Conservation (phyloP, 2,888 invertebrate species). For the Bombyx huttoni region DNA sequence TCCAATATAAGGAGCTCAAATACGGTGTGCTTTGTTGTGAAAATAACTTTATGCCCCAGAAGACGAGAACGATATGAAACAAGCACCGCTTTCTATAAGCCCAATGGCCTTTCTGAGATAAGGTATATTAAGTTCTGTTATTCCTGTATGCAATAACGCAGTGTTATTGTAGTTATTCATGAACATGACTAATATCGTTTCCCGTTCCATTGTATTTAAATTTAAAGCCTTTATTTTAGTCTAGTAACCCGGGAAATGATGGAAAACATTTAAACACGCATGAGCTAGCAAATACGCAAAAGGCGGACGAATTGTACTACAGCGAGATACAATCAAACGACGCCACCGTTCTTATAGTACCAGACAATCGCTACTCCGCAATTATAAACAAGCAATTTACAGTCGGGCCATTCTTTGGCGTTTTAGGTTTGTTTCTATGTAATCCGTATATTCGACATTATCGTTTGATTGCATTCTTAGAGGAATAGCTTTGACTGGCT, state of each 20-base stretch:
- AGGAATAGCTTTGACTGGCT: constrained; percentile 5
- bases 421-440: constrained; percentile 40
- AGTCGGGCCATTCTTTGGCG: constrained; percentile 35
- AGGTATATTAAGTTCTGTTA: constrained; percentile 42
- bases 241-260: neutral
- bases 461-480: constrained; percentile 14
- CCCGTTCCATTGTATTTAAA: constrained; percentile 1
- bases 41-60: constrained; percentile 67
- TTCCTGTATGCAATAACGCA: constrained; percentile 55
- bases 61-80: constrained; percentile 52
- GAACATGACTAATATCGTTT: constrained; percentile 10
- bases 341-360: constrained; percentile 26
- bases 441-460: constrained; percentile 36
- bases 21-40: constrained; percentile 64
- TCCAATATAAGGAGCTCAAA: constrained; percentile 67
- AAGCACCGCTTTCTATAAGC: constrained; percentile 58
- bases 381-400: constrained; percentile 52
- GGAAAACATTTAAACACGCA: constrained; percentile 13
- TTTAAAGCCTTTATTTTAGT: neutral
- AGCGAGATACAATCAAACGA: constrained; percentile 36
- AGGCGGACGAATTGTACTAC: constrained; percentile 17
- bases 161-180: constrained; percentile 28
- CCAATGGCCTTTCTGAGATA: constrained; percentile 52
- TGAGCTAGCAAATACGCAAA: constrained; percentile 23
- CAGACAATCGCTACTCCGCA: constrained; percentile 37